Evolutionary conservation across 2,113 vertebrate genomes (phyloP), one percentile per base, ranked within the genome.

Genomic region (Barnardius zonarius): DNA sequence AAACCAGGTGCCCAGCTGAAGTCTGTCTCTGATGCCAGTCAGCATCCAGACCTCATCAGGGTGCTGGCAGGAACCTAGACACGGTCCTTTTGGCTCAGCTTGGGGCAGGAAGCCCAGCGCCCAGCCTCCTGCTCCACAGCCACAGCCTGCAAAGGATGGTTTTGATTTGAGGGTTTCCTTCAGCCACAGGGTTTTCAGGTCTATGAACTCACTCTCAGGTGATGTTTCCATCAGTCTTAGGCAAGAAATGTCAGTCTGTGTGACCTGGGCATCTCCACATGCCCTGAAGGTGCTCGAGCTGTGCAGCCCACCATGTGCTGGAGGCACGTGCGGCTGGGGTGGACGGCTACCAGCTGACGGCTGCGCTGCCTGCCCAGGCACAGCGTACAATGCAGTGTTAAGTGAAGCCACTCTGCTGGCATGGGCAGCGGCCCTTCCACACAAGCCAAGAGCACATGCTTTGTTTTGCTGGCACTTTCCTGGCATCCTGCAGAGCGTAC

Each of bases 241-340:
- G 33, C 0, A 1, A 59, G n/a, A 59, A 76, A 5, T 0, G 0
- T 20, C 62, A 23, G 49, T 41, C n/a, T 0, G 0, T n/a, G 80
- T 66, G 63, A 30, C 33, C 23, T 24, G 43, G 31, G 22, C 43
- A 23, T 43, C 30, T 69, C 30, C 0, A 1, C 18, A n/a, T 17
- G 46, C 33, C 41, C 52, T 24, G 46, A 48, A 62, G 35, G 28
- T 28, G 46, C 69, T 59, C 7, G 19, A 35, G 41, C 31, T 25
- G 43, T 17, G 39, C 44, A 49, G 37, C 39, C 41, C 69, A 49
- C 51, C 24, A 0, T 27, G 35, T 49, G 80, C 27, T 39, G 57
- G 81, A 51, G 35, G 85, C 39, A 27, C 0, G 3, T 0, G 4
- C 0, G 1, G 31, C 44, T 1, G 5, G 57, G 25, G 11, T 0